These are phyloP conservation scores for Oreochromis grahami DNA, from an alignment of 2,797 vertebrate species.

Conservation along the genomic window DNA sequence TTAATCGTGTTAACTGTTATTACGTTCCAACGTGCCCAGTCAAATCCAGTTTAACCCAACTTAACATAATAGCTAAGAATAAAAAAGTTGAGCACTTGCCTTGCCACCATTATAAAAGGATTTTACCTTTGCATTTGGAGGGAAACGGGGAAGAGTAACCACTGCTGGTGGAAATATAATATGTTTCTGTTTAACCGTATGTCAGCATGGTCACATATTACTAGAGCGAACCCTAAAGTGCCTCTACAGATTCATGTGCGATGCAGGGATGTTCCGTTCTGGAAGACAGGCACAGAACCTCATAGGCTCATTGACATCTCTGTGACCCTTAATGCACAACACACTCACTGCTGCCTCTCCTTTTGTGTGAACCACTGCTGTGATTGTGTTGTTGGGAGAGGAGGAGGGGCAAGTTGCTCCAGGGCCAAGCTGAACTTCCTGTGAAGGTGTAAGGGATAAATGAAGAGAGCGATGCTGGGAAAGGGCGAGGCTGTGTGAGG, in stretches of 20 bases:
- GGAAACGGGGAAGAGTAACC: not conserved
- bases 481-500: conserved; percentile 51
- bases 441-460: conserved; percentile 75
- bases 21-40: not conserved
- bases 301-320: conserved; percentile 31
- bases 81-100: not conserved
- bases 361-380: conserved; percentile 34
- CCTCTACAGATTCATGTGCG: not conserved
- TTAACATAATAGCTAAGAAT: not conserved
- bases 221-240: not conserved
- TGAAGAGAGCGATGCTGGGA: conserved; percentile 56
- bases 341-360: conserved; percentile 21
- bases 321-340: conserved; percentile 49
- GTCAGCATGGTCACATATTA: not conserved
- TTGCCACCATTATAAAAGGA: not conserved
- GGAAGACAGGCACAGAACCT: not conserved
- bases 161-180: not conserved
- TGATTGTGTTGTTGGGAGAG: not conserved
- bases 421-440: conserved; percentile 72
- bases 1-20: not conserved
- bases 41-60: not conserved
- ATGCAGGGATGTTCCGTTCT: not conserved
- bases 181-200: not conserved
- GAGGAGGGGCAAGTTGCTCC: conserved; percentile 13
- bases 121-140: not conserved